Evolutionary conservation across 2,888 invertebrate genomes (phyloP).

Genomic region (Noctua pronuba): DNA sequence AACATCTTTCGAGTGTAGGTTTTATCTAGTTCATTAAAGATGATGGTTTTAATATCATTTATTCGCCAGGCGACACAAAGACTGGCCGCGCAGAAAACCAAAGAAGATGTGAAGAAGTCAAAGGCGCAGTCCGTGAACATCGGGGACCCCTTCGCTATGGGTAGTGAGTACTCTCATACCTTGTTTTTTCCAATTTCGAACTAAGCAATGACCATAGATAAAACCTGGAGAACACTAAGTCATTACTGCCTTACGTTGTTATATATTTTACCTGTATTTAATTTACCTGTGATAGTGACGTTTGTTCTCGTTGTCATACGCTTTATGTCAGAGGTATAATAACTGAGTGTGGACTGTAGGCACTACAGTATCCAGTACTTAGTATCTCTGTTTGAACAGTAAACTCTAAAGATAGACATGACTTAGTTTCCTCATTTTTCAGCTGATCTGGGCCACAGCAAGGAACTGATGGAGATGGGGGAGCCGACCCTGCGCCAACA

Average conservation of each 20-base stretch:
- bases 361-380: too few species aligned
- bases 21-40: slow-evolving; percentile 1
- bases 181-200: background rate
- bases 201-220: background rate
- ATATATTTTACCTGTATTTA: background rate
- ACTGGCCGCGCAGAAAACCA: slow-evolving; percentile 96
- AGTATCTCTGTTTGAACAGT: background rate
- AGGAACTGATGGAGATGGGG: slow-evolving; percentile 80
- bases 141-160: slow-evolving; percentile 89
- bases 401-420: background rate
- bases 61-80: slow-evolving; percentile 93
- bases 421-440: background rate
- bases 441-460: slow-evolving; percentile 68
- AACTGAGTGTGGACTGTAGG: background rate
- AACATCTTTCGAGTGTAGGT: background rate
- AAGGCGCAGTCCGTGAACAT: slow-evolving; percentile 90
- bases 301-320: background rate
- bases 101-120: slow-evolving; percentile 95
- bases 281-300: background rate
- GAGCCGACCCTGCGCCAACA: slow-evolving; percentile 85
- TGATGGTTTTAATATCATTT: background rate
- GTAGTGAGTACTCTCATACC: slow-evolving; percentile 74
- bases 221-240: background rate
- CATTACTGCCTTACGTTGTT: background rate
- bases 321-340: background rate